Evolutionary conservation across 2,888 invertebrate species (phyloP).

Genomic region (Eilema griseolum): DNA sequence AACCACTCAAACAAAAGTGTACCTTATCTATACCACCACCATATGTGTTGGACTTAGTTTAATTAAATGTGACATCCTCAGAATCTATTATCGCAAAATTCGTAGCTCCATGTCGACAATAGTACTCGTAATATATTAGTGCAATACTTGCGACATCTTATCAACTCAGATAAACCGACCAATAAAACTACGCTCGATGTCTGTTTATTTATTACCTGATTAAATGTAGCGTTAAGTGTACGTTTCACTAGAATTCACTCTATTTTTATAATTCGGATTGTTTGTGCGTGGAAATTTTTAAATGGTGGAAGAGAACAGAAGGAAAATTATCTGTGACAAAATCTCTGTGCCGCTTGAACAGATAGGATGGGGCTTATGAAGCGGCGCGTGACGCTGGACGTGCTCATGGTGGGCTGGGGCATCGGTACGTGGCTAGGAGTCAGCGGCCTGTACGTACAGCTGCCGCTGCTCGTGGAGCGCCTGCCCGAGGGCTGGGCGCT

Average conservation of each 20-base stretch:
- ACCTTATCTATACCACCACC: too few relatives aligned
- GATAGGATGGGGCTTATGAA: constrained; percentile 23
- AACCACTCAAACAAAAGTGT: too few relatives aligned
- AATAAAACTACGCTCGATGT: background rate
- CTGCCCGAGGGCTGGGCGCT: constrained; percentile 96
- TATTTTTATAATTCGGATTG: background rate
- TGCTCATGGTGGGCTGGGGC: constrained; percentile 92
- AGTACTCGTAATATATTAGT: background rate
- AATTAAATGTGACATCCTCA: background rate
- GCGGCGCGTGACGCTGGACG: constrained; percentile 88
- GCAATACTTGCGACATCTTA: constrained; percentile 6
- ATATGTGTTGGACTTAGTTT: too few relatives aligned
- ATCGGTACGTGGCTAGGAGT: constrained; percentile 95
- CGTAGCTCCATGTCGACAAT: background rate
- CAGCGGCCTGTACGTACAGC: constrained; percentile 95
- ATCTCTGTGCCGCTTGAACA: background rate
- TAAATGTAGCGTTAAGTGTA: background rate
- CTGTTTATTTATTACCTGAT: background rate
- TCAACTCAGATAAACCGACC: background rate
- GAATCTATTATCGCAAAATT: background rate
- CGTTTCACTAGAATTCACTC: background rate
- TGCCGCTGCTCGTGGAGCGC: constrained; percentile 93
- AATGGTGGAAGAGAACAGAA: background rate
- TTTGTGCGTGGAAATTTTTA: background rate
- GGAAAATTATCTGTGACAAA: background rate